Evolutionary conservation across 2,797 vertebrate species (phyloP).

Genomic region (Prunella strophiata): DNA sequence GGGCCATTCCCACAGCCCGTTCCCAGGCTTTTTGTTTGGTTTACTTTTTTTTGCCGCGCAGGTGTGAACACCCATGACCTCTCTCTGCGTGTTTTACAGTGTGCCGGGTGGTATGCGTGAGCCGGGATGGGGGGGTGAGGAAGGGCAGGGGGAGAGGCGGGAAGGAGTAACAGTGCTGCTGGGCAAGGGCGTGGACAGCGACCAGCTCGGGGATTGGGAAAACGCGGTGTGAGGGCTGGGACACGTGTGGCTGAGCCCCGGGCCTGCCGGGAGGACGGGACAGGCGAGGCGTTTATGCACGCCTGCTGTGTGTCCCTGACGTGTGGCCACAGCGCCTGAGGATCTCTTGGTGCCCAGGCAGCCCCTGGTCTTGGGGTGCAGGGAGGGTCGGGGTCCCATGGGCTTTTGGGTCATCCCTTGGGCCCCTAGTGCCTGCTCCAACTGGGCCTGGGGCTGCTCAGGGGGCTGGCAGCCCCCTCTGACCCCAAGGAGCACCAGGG

Average conservation of each 20-base stretch:
- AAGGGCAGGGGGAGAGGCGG: too few species aligned
- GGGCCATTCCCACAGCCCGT: not conserved
- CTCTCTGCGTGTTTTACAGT: not conserved
- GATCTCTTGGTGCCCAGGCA: not conserved
- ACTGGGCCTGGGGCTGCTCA: not conserved
- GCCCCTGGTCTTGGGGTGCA: rapidly evolving
- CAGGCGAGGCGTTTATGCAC: too few species aligned
- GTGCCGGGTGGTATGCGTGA: not conserved
- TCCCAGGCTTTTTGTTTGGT: too few species aligned
- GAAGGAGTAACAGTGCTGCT: too few species aligned
- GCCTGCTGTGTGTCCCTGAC: rapidly evolving
- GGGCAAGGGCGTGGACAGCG: too few species aligned
- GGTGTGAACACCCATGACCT: not conserved
- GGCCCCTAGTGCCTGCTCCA: not conserved
- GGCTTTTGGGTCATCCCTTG: not conserved
- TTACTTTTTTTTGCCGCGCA: not conserved
- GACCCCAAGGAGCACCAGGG: not conserved
- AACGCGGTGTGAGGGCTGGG: too few species aligned
- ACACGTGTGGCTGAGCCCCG: not conserved
- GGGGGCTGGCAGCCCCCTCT: not conserved
- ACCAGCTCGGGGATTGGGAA: too few species aligned
- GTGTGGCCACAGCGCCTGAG: rapidly evolving
- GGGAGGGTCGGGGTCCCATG: rapidly evolving
- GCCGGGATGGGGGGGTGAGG: rapidly evolving
- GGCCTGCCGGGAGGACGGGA: too few species aligned